phyloP scores from a whole-genome alignment of 1,140 invertebrate species.

The Dryas iulia region DNA sequence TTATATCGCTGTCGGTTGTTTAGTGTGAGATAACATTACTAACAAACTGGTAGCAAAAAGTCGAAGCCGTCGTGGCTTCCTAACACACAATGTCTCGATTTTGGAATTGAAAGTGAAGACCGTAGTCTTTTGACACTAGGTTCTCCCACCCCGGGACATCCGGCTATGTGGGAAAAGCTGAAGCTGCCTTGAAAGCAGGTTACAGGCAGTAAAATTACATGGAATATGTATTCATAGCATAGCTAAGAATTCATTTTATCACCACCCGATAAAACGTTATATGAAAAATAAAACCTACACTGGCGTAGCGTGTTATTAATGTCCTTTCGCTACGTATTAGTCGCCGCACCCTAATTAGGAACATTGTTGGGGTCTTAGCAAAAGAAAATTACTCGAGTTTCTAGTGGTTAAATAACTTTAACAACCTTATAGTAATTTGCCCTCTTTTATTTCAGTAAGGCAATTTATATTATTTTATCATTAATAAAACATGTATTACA shows the following conservation, averaged over 20 bases:
- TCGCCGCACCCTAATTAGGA: conserved; percentile 1
- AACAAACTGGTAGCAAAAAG: too few relatives aligned
- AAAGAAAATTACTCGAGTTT: conserved; percentile 5
- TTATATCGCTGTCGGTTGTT: too few relatives aligned
- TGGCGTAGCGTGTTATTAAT: conserved; percentile 1
- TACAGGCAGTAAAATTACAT: too few relatives aligned
- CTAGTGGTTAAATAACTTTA: conserved; percentile 5
- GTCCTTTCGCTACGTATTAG: conserved; percentile 3
- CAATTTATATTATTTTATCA: conserved; percentile 9
- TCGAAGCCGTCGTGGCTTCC: too few relatives aligned
- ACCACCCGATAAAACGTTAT: neutral
- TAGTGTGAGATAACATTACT: too few relatives aligned
- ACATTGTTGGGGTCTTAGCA: neutral
- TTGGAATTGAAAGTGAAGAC: too few relatives aligned
- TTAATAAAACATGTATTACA: neutral
- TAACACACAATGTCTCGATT: too few relatives aligned
- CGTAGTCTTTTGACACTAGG: too few relatives aligned
- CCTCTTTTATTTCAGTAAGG: neutral
- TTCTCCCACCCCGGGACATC: too few relatives aligned
- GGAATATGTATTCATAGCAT: neutral
- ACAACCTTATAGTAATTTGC: conserved; percentile 1
- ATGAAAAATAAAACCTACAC: conserved; percentile 5
- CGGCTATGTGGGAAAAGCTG: too few relatives aligned
- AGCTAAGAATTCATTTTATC: neutral
- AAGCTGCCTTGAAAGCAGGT: too few relatives aligned